Base-by-base conservation (phyloP, 2,113 vertebrate genomes). In the Pandion haliaetus region DNA sequence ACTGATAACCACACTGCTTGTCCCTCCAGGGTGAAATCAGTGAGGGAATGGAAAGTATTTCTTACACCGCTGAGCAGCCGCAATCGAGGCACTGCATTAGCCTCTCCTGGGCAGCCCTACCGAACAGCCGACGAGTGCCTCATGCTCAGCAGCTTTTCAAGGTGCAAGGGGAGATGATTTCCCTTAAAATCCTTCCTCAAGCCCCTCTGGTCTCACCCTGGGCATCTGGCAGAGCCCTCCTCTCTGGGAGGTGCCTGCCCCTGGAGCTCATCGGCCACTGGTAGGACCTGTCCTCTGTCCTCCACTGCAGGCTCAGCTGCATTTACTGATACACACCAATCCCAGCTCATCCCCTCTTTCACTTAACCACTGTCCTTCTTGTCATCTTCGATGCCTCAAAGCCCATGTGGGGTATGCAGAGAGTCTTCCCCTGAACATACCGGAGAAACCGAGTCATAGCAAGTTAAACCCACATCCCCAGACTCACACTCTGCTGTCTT, bases 261-360 rank as follows among this genome's bases (percentile, higher is more conserved):
- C 62, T 44, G 40, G 45, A 31, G 15, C 10, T 10, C 44, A 24
- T 34, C 34, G 50, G 42, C 47, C 6, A 1, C 79, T 31, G 36
- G 45, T 12, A 38, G 58, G 84, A 42, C 17, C 63, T 21, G 12
- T 5, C 12, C 81, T 45, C 66, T 31, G 28, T 36, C 54, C 70
- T 32, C 14, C 47, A 0, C 32, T 18, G n/a, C 71, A 31, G 76
- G 63, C 65, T n/a, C 70, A 29, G 55, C 3, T 24, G 14, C 10
- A 6, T 52, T 86, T 15, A 13, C 14, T 5, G 8, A 7, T 3
- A 9, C 21, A 10, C 49, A 5, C 25, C 0, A 2, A 79, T 2
- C 57, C 61, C 40, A 84, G 2, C 15, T 40, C 3, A 0, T 18
- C 52, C 17, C 47, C 47, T 38, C 31, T 3, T 12, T 14, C 74